phyloP scores from a whole-genome alignment of 2,113 vertebrate genomes.

The Jacana jacana region DNA sequence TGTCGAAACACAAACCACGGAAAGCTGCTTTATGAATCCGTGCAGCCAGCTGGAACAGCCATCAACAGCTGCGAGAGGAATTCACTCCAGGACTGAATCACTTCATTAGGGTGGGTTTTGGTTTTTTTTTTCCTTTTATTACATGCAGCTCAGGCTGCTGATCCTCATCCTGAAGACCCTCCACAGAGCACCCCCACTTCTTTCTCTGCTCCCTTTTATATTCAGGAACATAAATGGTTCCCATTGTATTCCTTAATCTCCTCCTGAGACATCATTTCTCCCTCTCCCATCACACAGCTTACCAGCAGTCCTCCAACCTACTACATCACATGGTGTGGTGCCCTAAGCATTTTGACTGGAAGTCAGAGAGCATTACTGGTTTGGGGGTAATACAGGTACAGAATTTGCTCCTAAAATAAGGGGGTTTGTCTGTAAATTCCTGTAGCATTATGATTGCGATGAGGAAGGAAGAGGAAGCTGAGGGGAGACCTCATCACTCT shows the following conservation, averaged over 20 bases:
- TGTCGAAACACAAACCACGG: conserved; percentile 39
- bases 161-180: neutral
- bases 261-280: neutral
- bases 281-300: neutral
- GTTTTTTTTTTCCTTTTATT: neutral
- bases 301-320: neutral
- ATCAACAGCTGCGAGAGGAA: conserved; percentile 43
- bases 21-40: conserved; percentile 36
- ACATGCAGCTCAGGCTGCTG: neutral
- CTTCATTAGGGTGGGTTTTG: neutral
- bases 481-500: too few species aligned
- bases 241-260: neutral
- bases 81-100: conserved; percentile 30
- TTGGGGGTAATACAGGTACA: neutral
- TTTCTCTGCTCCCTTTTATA: neutral
- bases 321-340: neutral
- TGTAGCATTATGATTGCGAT: neutral
- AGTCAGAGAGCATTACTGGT: neutral
- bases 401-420: neutral
- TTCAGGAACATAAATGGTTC: neutral
- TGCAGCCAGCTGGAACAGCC: conserved; percentile 55
- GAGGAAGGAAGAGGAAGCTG: too few species aligned
- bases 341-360: neutral
- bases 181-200: neutral
- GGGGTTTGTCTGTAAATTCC: neutral